Percentiles rank a stretch among this genome's conserved stretches.
Evolutionary conservation across 2,113 vertebrate species (phyloP).

Genomic region (Cacatua alba): DNA sequence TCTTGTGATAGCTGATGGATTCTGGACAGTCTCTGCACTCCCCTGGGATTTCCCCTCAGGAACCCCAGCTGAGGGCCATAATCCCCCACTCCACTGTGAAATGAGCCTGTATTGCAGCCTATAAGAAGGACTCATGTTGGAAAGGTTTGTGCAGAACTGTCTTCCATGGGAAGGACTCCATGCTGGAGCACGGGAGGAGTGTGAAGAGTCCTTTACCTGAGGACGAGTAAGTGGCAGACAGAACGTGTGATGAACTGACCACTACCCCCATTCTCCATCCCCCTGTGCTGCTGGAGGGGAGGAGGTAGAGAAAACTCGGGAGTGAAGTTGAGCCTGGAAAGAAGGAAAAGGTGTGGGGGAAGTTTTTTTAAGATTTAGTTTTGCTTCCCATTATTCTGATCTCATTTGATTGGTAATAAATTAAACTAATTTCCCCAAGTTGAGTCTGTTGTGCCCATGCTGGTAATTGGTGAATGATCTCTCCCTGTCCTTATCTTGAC

Average conservation of each 20-base stretch:
- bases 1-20: neutral
- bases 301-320: neutral
- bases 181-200: neutral
- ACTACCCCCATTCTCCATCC: neutral
- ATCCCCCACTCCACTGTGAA: neutral
- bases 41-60: neutral
- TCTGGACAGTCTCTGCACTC: neutral
- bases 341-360: neutral
- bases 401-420: neutral
- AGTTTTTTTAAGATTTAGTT: neutral
- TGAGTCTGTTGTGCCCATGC: neutral
- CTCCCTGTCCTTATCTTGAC: neutral
- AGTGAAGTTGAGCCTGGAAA: neutral
- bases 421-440: neutral
- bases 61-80: too few relatives aligned
- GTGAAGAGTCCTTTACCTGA: neutral
- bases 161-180: accelerated
- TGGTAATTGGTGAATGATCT: neutral
- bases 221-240: neutral
- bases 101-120: neutral
- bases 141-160: neutral
- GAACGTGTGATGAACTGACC: neutral
- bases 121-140: neutral
- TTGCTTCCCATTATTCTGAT: neutral
- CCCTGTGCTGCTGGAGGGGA: neutral